A percentile compares a stretch with the other conserved stretches of the same genome.
phyloP scores from a whole-genome alignment of 2,888 invertebrate species.

The Cephus sareptanus region DNA sequence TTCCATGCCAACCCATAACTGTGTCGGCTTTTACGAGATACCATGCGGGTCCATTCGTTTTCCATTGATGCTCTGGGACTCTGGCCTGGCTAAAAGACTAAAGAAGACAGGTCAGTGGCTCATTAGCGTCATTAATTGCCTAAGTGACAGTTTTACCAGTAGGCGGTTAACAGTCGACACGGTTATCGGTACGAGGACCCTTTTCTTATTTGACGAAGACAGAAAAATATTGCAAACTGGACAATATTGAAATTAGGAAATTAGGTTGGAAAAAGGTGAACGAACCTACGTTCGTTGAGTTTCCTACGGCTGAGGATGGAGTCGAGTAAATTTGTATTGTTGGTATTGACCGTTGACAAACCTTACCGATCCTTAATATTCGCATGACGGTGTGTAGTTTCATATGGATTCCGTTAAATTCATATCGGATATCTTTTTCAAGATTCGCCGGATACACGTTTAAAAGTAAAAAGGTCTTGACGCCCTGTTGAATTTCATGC shows the following conservation, averaged over 20 bases:
- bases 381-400: neutral
- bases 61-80: constrained; percentile 9
- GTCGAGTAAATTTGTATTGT: neutral
- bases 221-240: neutral
- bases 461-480: neutral
- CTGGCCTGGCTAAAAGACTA: neutral
- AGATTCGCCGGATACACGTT: neutral
- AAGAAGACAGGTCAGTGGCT: neutral
- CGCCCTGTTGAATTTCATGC: neutral
- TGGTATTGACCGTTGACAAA: neutral
- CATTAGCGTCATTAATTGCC: neutral
- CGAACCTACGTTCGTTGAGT: neutral
- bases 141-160: neutral
- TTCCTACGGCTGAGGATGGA: neutral
- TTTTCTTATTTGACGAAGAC: neutral
- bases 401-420: neutral
- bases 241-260: neutral
- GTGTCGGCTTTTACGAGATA: constrained; percentile 10
- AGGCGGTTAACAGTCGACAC: neutral
- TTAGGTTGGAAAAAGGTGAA: neutral
- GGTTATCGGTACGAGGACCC: neutral
- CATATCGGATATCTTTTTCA: neutral
- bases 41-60: constrained; percentile 22
- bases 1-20: constrained; percentile 17
- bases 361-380: neutral